phyloP scores from a whole-genome alignment of 2,797 vertebrate species.

The Sebastiscus albofasciatus region DNA sequence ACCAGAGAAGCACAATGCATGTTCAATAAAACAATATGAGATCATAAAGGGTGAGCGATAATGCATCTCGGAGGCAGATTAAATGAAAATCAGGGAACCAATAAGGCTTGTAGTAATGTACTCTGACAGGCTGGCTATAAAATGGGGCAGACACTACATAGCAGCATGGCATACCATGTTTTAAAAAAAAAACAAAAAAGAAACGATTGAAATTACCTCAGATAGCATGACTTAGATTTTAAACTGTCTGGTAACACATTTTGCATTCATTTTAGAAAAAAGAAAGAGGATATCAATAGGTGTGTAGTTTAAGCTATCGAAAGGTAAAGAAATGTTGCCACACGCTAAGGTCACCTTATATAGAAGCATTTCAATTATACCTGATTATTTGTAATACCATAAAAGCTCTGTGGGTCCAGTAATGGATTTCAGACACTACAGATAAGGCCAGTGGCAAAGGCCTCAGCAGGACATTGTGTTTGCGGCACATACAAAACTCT shows the following conservation, averaged over 20 bases:
- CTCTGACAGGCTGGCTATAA: constrained; percentile 76
- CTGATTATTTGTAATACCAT: constrained; percentile 23
- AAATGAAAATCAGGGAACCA: constrained; percentile 88
- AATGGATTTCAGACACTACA: constrained; percentile 21
- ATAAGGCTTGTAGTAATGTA: constrained; percentile 86
- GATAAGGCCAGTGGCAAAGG: constrained; percentile 18
- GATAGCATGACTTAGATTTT: not conserved
- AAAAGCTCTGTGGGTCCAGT: constrained; percentile 12
- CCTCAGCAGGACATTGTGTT: constrained; percentile 11
- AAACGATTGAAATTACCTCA: constrained; percentile 13
- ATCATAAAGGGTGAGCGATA: constrained; percentile 85
- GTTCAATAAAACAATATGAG: constrained; percentile 89
- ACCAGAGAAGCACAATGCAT: constrained; percentile 83
- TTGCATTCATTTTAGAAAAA: not conserved
- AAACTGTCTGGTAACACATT: not conserved
- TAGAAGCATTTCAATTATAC: constrained; percentile 15
- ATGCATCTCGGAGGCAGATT: constrained; percentile 83
- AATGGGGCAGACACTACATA: constrained; percentile 61
- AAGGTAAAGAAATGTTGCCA: constrained; percentile 7
- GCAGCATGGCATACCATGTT: constrained; percentile 35
- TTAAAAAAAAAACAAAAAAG: not conserved
- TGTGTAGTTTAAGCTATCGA: not conserved
- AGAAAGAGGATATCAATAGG: not conserved
- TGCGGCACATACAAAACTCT: constrained; percentile 4
- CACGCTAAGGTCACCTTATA: not conserved